Evolutionary conservation across 1,140 invertebrate species (phyloP).

Genomic region (Agrilus planipennis): DNA sequence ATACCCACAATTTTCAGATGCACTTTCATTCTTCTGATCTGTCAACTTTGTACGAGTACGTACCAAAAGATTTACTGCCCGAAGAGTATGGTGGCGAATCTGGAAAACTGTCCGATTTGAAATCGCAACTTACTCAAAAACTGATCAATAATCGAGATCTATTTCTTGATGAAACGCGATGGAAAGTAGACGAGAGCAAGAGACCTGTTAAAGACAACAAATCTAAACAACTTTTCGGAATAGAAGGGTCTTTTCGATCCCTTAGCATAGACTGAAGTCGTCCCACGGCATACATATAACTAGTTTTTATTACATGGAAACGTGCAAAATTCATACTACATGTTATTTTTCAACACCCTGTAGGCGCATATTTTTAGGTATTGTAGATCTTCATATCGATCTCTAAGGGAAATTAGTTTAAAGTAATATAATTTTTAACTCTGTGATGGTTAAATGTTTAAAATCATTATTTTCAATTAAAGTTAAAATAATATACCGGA

Average conservation of each 20-base stretch:
- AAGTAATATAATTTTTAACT: too few species aligned
- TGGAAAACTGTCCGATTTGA: slow-evolving; percentile 42
- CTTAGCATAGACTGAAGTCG: slow-evolving; percentile 40
- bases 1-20: slow-evolving; percentile 41
- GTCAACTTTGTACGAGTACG: slow-evolving; percentile 43
- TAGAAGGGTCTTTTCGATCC: slow-evolving; percentile 39
- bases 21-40: slow-evolving; percentile 48
- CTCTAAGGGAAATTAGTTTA: too few species aligned
- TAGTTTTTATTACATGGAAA: too few species aligned
- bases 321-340: too few species aligned
- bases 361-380: too few species aligned
- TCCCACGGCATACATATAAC: too few species aligned
- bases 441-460: too few species aligned
- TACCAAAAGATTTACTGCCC: slow-evolving; percentile 49
- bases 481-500: too few species aligned
- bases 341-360: too few species aligned
- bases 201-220: slow-evolving; percentile 19
- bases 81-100: slow-evolving; percentile 51
- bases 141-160: slow-evolving; percentile 27
- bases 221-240: slow-evolving; percentile 21
- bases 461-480: too few species aligned
- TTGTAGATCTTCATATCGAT: too few species aligned
- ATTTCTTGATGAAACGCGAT: slow-evolving; percentile 21
- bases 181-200: slow-evolving; percentile 27
- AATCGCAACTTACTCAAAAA: slow-evolving; percentile 37